Evolutionary conservation across 2,113 vertebrate species (phyloP).

Genomic region (Dasyprocta punctata): DNA sequence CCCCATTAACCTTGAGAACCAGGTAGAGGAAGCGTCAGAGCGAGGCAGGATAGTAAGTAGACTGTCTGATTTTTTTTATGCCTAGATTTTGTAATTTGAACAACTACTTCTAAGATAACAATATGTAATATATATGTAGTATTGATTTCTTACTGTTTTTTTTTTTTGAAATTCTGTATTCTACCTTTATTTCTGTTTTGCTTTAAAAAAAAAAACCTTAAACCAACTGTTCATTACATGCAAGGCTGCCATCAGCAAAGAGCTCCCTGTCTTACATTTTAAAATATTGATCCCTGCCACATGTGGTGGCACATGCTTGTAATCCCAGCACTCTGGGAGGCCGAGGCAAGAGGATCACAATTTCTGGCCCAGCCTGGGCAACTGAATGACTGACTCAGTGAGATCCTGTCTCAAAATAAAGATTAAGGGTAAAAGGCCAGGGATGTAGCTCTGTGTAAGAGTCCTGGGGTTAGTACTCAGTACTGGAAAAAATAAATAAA

Average conservation of each 20-base stretch:
- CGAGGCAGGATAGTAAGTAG: not conserved
- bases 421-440: not conserved
- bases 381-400: not conserved
- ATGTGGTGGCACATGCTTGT: not conserved
- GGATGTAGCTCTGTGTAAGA: not conserved
- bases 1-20: not conserved
- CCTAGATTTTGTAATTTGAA: no score
- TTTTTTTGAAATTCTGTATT: no score
- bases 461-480: not conserved
- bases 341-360: not conserved
- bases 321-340: not conserved
- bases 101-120: no score
- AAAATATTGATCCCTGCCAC: not conserved
- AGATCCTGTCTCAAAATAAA: not conserved
- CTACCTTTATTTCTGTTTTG: no score
- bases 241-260: not conserved
- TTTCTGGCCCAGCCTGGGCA: not conserved
- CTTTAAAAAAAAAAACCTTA: no score
- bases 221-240: rapidly evolving
- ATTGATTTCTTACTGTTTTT: no score
- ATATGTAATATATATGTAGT: no score
- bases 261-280: not conserved
- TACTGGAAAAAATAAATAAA: not conserved
- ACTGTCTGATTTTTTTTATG: no score
- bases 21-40: not conserved